Conservation (phyloP, 2,888 invertebrate genomes). For the Tenodera sinensis region DNA sequence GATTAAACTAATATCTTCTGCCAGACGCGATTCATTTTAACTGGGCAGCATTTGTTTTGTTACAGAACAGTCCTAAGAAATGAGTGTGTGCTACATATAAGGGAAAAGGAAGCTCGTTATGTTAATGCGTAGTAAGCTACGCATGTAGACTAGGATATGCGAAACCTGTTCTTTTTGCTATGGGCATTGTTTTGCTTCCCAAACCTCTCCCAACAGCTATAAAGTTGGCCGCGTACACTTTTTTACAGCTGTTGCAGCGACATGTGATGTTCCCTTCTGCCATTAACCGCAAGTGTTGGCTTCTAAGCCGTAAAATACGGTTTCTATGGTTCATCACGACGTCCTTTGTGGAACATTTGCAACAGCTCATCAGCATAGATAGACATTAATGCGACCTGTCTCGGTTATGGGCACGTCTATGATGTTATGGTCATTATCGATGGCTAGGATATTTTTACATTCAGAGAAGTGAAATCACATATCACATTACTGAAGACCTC, state of each 20-base stretch:
- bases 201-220: background rate
- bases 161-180: background rate
- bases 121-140: background rate
- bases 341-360: background rate
- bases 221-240: background rate
- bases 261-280: background rate
- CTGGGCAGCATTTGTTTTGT: background rate
- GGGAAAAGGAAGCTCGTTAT: background rate
- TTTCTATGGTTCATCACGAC: background rate
- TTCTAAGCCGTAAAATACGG: background rate
- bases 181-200: background rate
- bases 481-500: no score
- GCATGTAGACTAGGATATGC: background rate
- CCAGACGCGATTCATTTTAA: background rate
- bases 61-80: no score
- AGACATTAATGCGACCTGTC: background rate
- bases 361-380: background rate
- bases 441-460: no score
- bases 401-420: no score
- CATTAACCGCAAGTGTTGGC: background rate
- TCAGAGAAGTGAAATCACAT: no score
- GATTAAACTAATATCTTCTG: no score
- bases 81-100: no score
- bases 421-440: no score
- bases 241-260: background rate